Conservation (phyloP, 2,888 invertebrate species). For the Xestia xanthographa region DNA sequence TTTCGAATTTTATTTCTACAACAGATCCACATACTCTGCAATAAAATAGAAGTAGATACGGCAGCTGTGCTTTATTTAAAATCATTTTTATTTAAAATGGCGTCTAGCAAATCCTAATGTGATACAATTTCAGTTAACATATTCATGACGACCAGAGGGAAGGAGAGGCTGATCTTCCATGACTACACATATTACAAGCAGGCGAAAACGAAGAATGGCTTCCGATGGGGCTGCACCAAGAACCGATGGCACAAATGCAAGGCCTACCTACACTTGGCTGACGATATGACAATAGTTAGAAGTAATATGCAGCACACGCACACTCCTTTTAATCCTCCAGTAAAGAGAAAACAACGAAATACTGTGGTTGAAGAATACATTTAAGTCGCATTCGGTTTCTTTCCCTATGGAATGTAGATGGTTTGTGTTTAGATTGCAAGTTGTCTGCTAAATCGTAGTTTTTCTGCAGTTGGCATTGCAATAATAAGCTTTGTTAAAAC, state of each 20-base stretch:
- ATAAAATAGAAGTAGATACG: conserved; percentile 29
- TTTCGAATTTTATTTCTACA: conserved; percentile 26
- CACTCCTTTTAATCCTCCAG: conserved; percentile 72
- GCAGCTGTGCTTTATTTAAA: conserved; percentile 14
- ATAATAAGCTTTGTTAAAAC: not conserved
- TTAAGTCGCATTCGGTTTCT: not conserved
- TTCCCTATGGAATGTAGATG: conserved; percentile 2
- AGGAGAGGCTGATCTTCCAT: conserved; percentile 83
- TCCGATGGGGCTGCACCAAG: conserved; percentile 88
- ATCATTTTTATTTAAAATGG: conserved; percentile 3
- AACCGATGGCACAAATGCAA: conserved; percentile 88
- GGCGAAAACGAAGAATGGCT: conserved; percentile 82
- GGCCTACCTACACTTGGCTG: conserved; percentile 85
- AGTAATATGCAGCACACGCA: conserved; percentile 87
- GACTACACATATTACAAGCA: conserved; percentile 88
- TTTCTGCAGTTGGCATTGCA: not conserved
- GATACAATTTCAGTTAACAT: conserved; percentile 85
- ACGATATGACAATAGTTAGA: conserved; percentile 85
- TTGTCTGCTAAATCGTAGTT: not conserved
- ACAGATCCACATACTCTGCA: not conserved
- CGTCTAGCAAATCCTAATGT: conserved; percentile 38
- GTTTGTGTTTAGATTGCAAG: not conserved
- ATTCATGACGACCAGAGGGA: conserved; percentile 87
- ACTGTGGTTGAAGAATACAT: conserved; percentile 21
- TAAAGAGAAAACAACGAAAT: conserved; percentile 41